Evolutionary conservation across 1,140 invertebrate genomes (phyloP).

Genomic region (Ericerus pela): DNA sequence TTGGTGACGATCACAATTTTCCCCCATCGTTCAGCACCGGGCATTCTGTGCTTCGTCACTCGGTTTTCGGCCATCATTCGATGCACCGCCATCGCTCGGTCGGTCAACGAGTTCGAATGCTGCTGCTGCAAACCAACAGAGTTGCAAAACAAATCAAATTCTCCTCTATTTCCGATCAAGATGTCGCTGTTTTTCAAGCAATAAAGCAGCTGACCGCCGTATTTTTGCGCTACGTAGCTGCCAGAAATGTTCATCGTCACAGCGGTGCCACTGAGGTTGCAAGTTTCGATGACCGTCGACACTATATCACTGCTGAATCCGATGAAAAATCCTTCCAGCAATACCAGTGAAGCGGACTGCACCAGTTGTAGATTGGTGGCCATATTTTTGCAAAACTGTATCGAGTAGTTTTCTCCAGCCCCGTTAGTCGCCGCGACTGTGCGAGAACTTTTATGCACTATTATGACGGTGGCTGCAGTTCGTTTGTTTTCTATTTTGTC

Average conservation of each 20-base stretch:
- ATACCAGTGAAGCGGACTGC: background rate
- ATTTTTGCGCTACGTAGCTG: background rate
- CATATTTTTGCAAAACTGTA: background rate
- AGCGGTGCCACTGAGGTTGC: background rate
- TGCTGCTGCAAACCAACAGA: no score
- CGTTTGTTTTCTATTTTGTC: background rate
- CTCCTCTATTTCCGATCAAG: background rate
- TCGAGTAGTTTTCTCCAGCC: background rate
- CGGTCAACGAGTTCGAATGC: background rate
- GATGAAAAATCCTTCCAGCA: conserved; percentile 2
- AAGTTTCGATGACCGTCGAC: background rate
- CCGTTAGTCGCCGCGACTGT: background rate
- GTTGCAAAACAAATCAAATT: background rate
- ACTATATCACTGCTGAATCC: background rate
- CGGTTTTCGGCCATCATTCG: background rate
- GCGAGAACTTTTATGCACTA: background rate
- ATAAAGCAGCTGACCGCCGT: background rate
- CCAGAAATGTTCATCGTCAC: background rate
- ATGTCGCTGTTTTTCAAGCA: background rate
- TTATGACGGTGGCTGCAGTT: background rate
- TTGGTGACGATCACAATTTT: background rate
- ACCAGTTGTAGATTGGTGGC: background rate
- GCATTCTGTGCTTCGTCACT: no score
- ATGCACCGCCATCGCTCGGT: background rate
- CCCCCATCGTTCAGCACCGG: background rate